These are phyloP conservation scores for Nysson spinosus DNA, from an alignment of 2,888 invertebrate genomes.

Conservation along the genomic window DNA sequence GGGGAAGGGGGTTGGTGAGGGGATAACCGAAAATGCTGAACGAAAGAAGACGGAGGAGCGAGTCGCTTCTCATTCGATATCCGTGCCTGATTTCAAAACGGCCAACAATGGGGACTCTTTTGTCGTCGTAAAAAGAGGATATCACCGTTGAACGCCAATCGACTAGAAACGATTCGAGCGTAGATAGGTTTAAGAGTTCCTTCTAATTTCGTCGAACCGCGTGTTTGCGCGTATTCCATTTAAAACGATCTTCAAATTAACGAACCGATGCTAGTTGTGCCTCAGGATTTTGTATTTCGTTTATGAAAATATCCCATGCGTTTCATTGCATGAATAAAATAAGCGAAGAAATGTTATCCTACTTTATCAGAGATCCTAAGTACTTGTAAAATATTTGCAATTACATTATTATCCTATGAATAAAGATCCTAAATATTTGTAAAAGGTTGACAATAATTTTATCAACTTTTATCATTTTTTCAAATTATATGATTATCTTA, in stretches of 20 bases:
- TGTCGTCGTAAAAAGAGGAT: constrained; percentile 61
- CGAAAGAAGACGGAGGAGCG: constrained; percentile 23
- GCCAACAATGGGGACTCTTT: constrained; percentile 47
- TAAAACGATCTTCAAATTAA: constrained; percentile 20
- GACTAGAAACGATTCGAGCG: constrained; percentile 64
- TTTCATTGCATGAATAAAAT: too few species aligned
- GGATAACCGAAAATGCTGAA: constrained; percentile 28
- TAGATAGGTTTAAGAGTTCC: constrained; percentile 55
- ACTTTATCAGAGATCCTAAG: too few species aligned
- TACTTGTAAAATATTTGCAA: too few species aligned
- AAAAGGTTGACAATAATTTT: too few species aligned
- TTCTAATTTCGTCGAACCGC: constrained; percentile 40
- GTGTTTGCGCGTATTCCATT: background rate
- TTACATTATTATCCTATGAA: too few species aligned
- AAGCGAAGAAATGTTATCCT: too few species aligned
- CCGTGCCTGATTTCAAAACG: constrained; percentile 54
- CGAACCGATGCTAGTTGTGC: constrained; percentile 10
- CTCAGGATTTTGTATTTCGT: constrained; percentile 5
- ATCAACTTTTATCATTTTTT: too few species aligned
- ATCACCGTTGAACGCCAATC: constrained; percentile 64
- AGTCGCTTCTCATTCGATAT: constrained; percentile 56
- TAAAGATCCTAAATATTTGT: too few species aligned
- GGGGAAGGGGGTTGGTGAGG: constrained; percentile 3
- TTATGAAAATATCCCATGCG: too few species aligned
- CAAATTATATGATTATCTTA: too few species aligned